phyloP scores from a whole-genome alignment of 2,797 vertebrate species.

The Pyrocephalus nanus region DNA sequence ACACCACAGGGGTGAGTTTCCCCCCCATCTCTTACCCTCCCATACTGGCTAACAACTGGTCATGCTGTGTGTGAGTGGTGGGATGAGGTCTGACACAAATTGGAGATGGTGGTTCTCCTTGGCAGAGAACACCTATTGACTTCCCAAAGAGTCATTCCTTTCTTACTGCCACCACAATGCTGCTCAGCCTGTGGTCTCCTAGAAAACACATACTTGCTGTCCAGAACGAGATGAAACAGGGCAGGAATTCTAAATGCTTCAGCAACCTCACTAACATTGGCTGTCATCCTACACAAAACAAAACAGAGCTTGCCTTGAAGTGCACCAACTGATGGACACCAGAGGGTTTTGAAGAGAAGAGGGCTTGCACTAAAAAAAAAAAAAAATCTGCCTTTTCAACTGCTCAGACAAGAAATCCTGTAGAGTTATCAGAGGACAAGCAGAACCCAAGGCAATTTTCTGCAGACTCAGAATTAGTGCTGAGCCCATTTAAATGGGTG shows the following conservation, averaged over 20 bases:
- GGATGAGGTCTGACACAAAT: background rate
- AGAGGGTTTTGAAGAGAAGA: background rate
- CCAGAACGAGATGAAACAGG: background rate
- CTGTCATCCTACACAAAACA: background rate
- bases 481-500: background rate
- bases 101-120: background rate
- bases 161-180: background rate
- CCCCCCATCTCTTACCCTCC: background rate
- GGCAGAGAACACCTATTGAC: background rate
- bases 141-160: background rate
- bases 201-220: background rate
- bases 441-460: background rate
- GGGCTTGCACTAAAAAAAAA: background rate
- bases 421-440: background rate
- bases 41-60: background rate
- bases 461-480: background rate
- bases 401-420: background rate
- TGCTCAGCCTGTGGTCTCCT: background rate
- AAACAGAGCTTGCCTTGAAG: background rate
- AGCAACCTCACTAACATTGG: background rate
- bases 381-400: background rate
- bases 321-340: background rate
- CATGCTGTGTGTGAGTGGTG: too few relatives aligned
- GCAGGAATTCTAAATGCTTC: background rate
- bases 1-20: background rate